A percentile compares a stretch with the other conserved stretches of the same genome.
phyloP scores from a whole-genome alignment of 2,888 invertebrate species.

The Amaurobius ferox region DNA sequence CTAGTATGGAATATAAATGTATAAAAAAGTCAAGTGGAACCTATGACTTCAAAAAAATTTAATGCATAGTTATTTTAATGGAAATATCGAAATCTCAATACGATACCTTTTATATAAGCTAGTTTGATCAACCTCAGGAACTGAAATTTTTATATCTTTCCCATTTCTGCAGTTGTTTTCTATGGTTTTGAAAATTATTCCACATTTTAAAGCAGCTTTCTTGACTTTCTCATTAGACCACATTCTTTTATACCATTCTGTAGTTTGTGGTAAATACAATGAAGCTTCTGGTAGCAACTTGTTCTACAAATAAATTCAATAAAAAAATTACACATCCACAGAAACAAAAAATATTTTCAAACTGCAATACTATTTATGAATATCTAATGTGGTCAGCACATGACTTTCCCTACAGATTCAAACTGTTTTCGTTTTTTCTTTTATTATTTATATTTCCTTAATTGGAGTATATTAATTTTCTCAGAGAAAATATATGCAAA shows the following conservation, averaged over 20 bases:
- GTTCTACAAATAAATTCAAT: neutral
- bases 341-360: neutral
- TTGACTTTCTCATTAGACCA: constrained; percentile 22
- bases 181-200: neutral
- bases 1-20: no score
- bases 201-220: constrained; percentile 36
- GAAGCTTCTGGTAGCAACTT: neutral
- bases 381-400: no score
- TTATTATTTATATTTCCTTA: no score
- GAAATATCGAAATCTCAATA: no score
- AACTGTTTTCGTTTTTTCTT: no score
- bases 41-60: no score
- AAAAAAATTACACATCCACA: neutral
- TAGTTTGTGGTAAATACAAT: constrained; percentile 19
- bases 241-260: constrained; percentile 68
- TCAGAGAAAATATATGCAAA: no score
- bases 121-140: constrained; percentile 46
- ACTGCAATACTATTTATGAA: no score
- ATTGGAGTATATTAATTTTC: no score
- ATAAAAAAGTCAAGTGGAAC: no score
- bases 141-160: neutral
- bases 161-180: neutral
- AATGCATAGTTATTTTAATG: no score
- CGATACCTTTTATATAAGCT: constrained; percentile 71
- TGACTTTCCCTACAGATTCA: no score